Evolutionary conservation across 2,888 invertebrate species (phyloP), one percentile per base, ranked within the genome.

Genomic region (Drosophila mimetica): DNA sequence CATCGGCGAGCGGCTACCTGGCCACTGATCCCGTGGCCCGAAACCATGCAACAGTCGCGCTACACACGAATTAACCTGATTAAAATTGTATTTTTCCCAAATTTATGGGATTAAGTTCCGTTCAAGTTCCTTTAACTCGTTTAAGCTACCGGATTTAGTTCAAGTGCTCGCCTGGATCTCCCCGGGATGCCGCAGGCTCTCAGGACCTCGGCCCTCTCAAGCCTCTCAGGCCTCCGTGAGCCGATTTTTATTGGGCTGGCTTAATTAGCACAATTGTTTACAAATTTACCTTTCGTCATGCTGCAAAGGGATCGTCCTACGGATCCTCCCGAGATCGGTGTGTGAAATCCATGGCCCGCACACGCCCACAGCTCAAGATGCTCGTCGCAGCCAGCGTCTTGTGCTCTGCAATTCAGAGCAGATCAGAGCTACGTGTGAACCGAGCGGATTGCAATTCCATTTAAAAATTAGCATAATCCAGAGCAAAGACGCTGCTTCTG

Each of bases 181-280:
- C 34, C 32, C 34, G 39, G 37, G 44, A 14, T 25, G 28, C 14
- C 22, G 20, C 20, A 16, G 39, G 39, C 18, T 11, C 34, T 6
- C n/a, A 2, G 34, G n/a, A 2, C 14, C 36, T 16, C 16, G 14
- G 14, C 4, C 14, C 14, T 2, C 51, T 11, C 47, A 22, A 16
- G 20, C 55, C 39, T 14, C 42, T 22, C 53, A 13, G 48, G 46
- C 70, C 57, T 22, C 69, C 47, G 46, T 79, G 83, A 83, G 73
- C 86, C 80, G 74, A 74, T 73, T 88, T 86, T 86, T 88, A 86
- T 81, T 84, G 77, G 88, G 76, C 77, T 83, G 80, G 86, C 77
- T 89, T 88, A 89, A 89, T 90, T 90, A 89, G 81, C 65, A 72
- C 89, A 89, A 90, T 89, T 89, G 89, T 89, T 90, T 88, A 88